A percentile compares a stretch with the other conserved stretches of the same genome.
phyloP scores from a whole-genome alignment of 2,113 vertebrate species.

The Promerops cafer region DNA sequence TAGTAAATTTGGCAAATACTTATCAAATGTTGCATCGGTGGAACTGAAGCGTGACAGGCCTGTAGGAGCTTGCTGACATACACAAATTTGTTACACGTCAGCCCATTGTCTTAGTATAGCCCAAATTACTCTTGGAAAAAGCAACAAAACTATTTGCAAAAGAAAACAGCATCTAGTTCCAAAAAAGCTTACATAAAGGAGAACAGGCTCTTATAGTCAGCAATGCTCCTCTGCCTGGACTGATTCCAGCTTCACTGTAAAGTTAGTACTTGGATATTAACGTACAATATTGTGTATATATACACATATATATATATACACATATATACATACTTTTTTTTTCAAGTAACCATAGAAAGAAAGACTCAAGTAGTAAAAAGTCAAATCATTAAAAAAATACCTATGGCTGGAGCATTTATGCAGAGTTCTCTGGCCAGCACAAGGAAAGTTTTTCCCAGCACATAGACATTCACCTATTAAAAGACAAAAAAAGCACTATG shows the following conservation, averaged over 20 bases:
- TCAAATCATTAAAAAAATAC: conserved; percentile 66
- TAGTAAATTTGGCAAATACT: not conserved
- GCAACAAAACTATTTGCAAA: not conserved
- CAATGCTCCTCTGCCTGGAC: not conserved
- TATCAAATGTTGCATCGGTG: not conserved
- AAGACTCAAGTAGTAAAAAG: not conserved
- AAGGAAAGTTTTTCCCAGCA: conserved; percentile 92
- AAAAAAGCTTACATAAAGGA: not conserved
- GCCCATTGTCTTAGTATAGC: not conserved
- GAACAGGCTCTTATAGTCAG: not conserved
- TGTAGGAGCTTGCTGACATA: not conserved
- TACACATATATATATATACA: not conserved
- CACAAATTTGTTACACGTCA: not conserved
- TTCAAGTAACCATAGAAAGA: not conserved
- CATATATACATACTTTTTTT: not conserved
- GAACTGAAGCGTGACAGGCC: not conserved
- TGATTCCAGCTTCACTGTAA: not conserved
- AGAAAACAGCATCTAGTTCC: not conserved
- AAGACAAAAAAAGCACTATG: not conserved
- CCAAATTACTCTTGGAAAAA: not conserved
- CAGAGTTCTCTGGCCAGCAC: conserved; percentile 91
- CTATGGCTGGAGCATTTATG: conserved; percentile 96
- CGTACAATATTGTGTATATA: not conserved
- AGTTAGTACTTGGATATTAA: not conserved
- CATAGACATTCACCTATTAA: conserved; percentile 91